Evolutionary conservation across 1,140 invertebrate genomes (phyloP).

Genomic region (Drosophila repleta): DNA sequence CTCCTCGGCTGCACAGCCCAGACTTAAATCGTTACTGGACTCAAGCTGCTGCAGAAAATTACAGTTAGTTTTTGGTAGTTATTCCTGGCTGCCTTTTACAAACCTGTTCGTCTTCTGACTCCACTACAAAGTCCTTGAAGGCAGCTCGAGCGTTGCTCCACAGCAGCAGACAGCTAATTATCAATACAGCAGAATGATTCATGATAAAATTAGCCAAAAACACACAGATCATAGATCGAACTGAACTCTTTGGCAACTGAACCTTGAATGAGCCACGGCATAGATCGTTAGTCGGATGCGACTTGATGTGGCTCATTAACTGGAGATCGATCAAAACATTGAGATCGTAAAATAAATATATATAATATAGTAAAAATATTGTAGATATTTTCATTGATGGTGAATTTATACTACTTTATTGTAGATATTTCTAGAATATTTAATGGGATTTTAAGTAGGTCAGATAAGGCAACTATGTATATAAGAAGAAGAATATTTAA

Average conservation of each 20-base stretch:
- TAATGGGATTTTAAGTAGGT: too few relatives aligned
- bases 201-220: constrained; percentile 16
- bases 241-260: constrained; percentile 29
- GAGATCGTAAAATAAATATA: constrained; percentile 1
- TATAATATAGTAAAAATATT: neutral
- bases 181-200: constrained; percentile 26
- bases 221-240: neutral
- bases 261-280: constrained; percentile 42
- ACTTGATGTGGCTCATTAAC: constrained; percentile 54
- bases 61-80: too few relatives aligned
- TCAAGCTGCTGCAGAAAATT: constrained; percentile 4
- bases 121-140: constrained; percentile 68
- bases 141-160: constrained; percentile 23
- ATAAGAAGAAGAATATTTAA: too few relatives aligned
- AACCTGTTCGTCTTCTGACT: constrained; percentile 35
- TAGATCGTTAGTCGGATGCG: neutral
- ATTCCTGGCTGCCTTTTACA: too few relatives aligned
- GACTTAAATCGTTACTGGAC: neutral
- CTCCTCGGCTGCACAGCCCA: constrained; percentile 6
- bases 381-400: too few relatives aligned
- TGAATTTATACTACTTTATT: too few relatives aligned
- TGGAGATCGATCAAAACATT: constrained; percentile 12
- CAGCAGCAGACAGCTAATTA: constrained; percentile 34
- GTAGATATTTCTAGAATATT: constrained; percentile 25
- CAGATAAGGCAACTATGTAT: too few relatives aligned